phyloP scores from a whole-genome alignment of 1,140 invertebrate species.

The Polyergus mexicanus region DNA sequence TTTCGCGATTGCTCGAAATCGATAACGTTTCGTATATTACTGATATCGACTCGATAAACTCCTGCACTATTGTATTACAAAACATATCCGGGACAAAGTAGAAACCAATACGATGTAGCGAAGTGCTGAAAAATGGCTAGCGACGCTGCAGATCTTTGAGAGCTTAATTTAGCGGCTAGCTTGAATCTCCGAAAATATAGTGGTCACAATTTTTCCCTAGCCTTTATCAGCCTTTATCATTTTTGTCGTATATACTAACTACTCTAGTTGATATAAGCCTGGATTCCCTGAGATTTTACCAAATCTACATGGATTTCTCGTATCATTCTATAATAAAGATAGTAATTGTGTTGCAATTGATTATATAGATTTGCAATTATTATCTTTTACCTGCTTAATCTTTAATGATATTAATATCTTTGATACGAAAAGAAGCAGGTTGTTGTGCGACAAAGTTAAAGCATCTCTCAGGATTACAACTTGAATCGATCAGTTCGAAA shows the following conservation, averaged over 20 bases:
- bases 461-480: neutral
- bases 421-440: neutral
- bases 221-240: constrained; percentile 24
- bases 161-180: constrained; percentile 48
- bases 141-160: constrained; percentile 33
- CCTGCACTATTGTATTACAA: neutral
- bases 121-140: constrained; percentile 37
- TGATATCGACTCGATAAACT: constrained; percentile 16
- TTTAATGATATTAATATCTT: neutral
- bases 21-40: neutral
- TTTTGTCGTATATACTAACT: constrained; percentile 40
- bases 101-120: neutral
- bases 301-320: neutral
- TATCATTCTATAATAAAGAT: neutral
- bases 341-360: constrained; percentile 9
- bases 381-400: neutral
- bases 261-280: neutral
- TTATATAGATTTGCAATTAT: neutral
- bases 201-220: constrained; percentile 39
- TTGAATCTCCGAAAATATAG: constrained; percentile 37
- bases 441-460: neutral
- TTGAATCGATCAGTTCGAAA: neutral
- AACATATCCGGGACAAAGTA: constrained; percentile 18
- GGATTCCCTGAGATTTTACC: neutral
- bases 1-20: constrained; percentile 8